A percentile compares a stretch with the other conserved stretches of the same genome.
Conservation (phyloP, 2,888 invertebrate genomes). For the Pterostichus madidus region DNA sequence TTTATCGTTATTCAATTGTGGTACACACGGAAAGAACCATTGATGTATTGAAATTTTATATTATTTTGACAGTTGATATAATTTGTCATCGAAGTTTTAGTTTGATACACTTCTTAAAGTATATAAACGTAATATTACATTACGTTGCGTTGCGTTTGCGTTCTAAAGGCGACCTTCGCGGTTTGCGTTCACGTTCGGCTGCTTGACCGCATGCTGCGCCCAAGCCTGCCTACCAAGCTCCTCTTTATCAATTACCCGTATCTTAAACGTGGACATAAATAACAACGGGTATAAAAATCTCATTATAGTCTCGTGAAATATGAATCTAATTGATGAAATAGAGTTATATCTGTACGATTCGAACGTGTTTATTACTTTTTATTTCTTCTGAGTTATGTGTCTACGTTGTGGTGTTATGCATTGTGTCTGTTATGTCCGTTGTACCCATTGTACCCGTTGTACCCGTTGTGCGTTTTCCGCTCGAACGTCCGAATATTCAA, state of each 20-base stretch:
- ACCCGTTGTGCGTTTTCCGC: not conserved
- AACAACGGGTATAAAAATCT: slow-evolving; percentile 74
- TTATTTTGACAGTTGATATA: slow-evolving; percentile 65
- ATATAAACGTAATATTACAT: slow-evolving; percentile 11
- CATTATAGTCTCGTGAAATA: slow-evolving; percentile 74
- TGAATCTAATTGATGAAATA: slow-evolving; percentile 74
- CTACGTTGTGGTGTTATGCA: not conserved
- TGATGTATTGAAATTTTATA: slow-evolving; percentile 65
- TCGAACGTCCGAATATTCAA: not conserved
- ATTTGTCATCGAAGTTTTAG: slow-evolving; percentile 57
- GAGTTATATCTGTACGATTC: slow-evolving; percentile 70
- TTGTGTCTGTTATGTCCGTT: slow-evolving; percentile 7
- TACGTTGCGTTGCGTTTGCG: not conserved
- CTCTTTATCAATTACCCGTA: slow-evolving; percentile 75
- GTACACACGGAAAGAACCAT: slow-evolving; percentile 33
- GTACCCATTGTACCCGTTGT: not conserved
- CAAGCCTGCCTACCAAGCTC: slow-evolving; percentile 69
- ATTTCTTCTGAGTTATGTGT: slow-evolving; percentile 59
- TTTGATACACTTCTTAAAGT: not conserved
- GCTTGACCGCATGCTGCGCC: slow-evolving; percentile 69
- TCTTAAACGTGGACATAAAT: slow-evolving; percentile 74
- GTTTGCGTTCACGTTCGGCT: slow-evolving; percentile 39
- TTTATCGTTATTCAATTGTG: slow-evolving; percentile 64
- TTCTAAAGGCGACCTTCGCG: slow-evolving; percentile 42
- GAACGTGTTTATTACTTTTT: slow-evolving; percentile 64